Percentiles rank a stretch among this genome's conserved stretches.
Evolutionary conservation across 2,113 vertebrate species (phyloP).

Genomic region (Periophthalmodon schlosseri): DNA sequence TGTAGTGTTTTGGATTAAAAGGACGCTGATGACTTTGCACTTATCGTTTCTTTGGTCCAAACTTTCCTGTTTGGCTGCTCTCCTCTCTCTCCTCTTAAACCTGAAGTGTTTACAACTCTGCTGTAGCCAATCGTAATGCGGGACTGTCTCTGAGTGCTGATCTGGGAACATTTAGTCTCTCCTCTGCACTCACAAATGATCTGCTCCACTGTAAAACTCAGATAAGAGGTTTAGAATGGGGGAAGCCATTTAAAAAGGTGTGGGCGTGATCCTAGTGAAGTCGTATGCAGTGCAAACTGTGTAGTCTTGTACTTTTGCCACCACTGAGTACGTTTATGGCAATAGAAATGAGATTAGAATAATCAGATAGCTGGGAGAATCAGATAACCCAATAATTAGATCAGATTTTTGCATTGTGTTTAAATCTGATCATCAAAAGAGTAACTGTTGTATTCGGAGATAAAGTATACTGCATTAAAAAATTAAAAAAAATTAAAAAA

Average conservation of each 20-base stretch:
- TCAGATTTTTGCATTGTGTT: no score
- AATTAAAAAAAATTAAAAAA: no score
- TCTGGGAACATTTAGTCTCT: neutral
- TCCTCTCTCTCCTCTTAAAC: neutral
- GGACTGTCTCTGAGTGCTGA: neutral
- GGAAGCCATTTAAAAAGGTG: neutral
- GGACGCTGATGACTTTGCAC: neutral
- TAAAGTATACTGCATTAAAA: no score
- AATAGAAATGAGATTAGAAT: no score
- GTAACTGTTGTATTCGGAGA: no score
- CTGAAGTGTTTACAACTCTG: neutral
- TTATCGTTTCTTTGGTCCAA: neutral
- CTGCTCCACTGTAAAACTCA: neutral
- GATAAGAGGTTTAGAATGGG: neutral
- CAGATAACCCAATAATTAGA: no score
- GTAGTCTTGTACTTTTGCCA: no score
- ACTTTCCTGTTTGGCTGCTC: neutral
- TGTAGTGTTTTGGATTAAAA: neutral
- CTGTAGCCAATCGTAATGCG: neutral
- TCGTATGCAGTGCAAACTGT: no score
- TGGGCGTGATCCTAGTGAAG: neutral
- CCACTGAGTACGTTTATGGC: no score
- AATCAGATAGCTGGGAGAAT: no score
- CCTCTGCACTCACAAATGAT: neutral
- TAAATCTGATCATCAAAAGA: no score